Base-by-base conservation (phyloP, 2,113 vertebrate species). In the Crocuta crocuta region DNA sequence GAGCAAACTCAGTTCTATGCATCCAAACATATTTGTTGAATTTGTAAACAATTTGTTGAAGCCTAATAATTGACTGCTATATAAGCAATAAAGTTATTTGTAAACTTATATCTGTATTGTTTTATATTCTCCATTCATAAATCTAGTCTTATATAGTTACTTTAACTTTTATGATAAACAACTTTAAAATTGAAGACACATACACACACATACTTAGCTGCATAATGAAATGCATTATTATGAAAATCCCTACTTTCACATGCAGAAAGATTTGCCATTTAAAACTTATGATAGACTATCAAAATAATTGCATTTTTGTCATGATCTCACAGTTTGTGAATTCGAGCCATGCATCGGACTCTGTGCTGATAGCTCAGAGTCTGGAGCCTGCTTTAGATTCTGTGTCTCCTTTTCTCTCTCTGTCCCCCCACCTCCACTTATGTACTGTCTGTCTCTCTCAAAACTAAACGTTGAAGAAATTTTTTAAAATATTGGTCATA, bases 131-230 rank as follows among this genome's bases (percentile, higher is more conserved):
- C 26, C 0, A 91, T 45, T 66, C 71, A 87, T 80, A 74, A 82
- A 85, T 76, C 24, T 91, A 93, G 10, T 85, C 48, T 92, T 21
- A 81, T 88, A 7, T 85, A 74, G 7, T 79, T 96, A 92, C 85
- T 94, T 91, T 84, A 96, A 53, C 63, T 43, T 89, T 87, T 8
- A 94, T 84, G n/a, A 88, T 61, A 61, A 95, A 81, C 23, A 89
- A 95, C 1, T 78, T 94, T 73, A 88, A 28, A 92, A 87, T 28
- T 81, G 33, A 95, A 94, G 31, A 96, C n/a, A 83, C 10, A 93
- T 2, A 68, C 21, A 70, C 21, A 91, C 21, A 70, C 8, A 58
- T 55, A 45, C 6, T 70, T 94, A 65, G 61, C 19, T 89, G 11
- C 6, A 97, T 33, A 96, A 73, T 82, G 21, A 94, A 95, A 95